phyloP scores from a whole-genome alignment of 1,140 invertebrate species.

The Campoletis sonorensis region DNA sequence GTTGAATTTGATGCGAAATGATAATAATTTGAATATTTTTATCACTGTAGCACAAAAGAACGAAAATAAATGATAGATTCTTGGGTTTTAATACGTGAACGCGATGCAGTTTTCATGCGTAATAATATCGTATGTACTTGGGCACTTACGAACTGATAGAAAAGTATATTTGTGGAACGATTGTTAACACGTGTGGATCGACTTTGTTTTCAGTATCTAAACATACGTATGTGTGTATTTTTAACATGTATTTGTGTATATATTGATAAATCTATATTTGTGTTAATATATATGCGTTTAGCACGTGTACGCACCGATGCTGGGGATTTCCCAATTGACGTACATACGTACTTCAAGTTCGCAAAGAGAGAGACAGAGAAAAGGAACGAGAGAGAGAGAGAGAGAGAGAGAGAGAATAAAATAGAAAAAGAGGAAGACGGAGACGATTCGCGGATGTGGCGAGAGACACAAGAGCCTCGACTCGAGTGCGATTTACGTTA shows the following conservation, averaged over 20 bases:
- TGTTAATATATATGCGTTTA: slow-evolving; percentile 10
- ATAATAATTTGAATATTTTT: neutral
- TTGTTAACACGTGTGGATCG: slow-evolving; percentile 1
- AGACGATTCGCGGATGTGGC: slow-evolving; percentile 50
- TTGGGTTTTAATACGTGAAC: neutral
- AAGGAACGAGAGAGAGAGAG: slow-evolving; percentile 21
- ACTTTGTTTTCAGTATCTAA: neutral
- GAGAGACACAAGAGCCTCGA: slow-evolving; percentile 30
- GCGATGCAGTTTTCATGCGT: neutral
- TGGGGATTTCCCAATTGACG: slow-evolving; percentile 1
- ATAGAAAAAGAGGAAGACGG: slow-evolving; percentile 48
- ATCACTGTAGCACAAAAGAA: neutral
- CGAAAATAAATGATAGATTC: neutral
- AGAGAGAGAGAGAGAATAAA: slow-evolving; percentile 34
- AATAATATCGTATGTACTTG: neutral
- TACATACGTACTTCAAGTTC: neutral
- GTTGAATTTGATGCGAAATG: no score
- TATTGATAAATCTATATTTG: neutral
- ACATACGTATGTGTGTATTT: no score
- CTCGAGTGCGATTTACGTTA: slow-evolving; percentile 61
- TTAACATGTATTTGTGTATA: neutral
- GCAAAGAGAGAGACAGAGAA: neutral
- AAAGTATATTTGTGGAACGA: slow-evolving; percentile 15
- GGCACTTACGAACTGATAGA: slow-evolving; percentile 6
- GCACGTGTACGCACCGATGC: slow-evolving; percentile 30